Base-by-base conservation (phyloP, 2,797 vertebrate genomes). In the Bucorvus abyssinicus region DNA sequence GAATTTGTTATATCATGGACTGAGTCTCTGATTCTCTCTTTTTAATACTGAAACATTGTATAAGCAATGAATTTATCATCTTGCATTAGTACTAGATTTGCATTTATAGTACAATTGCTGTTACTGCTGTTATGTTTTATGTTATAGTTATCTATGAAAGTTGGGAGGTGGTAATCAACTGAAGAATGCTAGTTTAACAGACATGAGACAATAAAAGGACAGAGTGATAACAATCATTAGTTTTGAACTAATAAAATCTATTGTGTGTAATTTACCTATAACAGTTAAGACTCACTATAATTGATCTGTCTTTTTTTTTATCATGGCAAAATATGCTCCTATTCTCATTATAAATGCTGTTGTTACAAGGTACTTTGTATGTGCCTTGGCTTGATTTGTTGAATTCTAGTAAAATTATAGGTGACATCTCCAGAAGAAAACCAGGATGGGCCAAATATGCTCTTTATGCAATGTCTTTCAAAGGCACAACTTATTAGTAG, bases 231-330 rank as follows among this genome's bases (percentile, higher is more conserved):
- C 42, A 78, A 80, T 79, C 79, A 65, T 95, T 77, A 90, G 34
- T 71, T 89, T 64, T 95, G 90, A 97, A 95, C 32, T 86, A 96
- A 93, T 93, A 91, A 91, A 95, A 94, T 73, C 47, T 73, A 34
- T 91, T 84, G 52, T 87, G 10, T 94, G 32, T 82, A 96, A 94
- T 92, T 93, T 96, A 84, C 75, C 77, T 94, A 76, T 84, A 96
- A 78, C 75, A 92, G 73, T 90, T 89, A 87, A 79, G 50, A 22
- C 32, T 87, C 36, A 68, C 45, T 89, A 27, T 91, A 85, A 95
- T 50, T 95, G 57, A 38, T 78, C 29, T 97, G 52, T 89, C 90
- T 70, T 68, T 26, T 94, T 34, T 93, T 96, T 94, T 87, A 83
- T 78, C 57, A 73, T 49, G 87, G 68, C 30, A 93, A 94, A 95